phyloP scores from a whole-genome alignment of 2,113 vertebrate genomes.

The Gorilla gorilla region DNA sequence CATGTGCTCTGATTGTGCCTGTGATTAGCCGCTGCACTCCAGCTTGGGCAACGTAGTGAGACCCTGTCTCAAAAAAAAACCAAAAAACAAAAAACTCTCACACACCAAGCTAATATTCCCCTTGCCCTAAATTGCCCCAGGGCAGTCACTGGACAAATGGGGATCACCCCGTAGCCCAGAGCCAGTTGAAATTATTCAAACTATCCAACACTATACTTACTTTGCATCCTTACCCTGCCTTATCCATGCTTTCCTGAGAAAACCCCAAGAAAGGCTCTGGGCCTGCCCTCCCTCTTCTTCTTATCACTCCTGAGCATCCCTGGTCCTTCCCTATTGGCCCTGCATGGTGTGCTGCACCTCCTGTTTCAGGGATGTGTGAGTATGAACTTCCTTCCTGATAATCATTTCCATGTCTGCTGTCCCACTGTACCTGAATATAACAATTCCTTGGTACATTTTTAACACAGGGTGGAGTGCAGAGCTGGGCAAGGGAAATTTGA shows the following conservation, averaged over 20 bases:
- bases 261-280: not conserved
- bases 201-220: no score
- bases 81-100: not conserved
- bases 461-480: not conserved
- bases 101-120: not conserved
- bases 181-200: not conserved
- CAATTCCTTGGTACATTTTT: not conserved
- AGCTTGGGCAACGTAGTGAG: not conserved
- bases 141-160: not conserved
- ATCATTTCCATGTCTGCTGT: not conserved
- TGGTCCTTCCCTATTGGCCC: not conserved
- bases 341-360: rapidly evolving
- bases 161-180: not conserved
- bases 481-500: not conserved
- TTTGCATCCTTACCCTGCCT: not conserved
- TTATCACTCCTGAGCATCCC: not conserved
- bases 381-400: not conserved
- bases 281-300: not conserved
- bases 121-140: not conserved
- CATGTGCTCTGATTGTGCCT: not conserved
- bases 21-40: not conserved
- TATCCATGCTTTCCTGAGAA: not conserved
- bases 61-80: not conserved
- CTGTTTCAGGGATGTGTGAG: not conserved
- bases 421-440: not conserved